Percentiles rank a stretch among this genome's conserved stretches.
These are phyloP conservation scores for Dicrostonyx torquatus DNA, from an alignment of 2,797 vertebrate genomes.

Conservation along the genomic window DNA sequence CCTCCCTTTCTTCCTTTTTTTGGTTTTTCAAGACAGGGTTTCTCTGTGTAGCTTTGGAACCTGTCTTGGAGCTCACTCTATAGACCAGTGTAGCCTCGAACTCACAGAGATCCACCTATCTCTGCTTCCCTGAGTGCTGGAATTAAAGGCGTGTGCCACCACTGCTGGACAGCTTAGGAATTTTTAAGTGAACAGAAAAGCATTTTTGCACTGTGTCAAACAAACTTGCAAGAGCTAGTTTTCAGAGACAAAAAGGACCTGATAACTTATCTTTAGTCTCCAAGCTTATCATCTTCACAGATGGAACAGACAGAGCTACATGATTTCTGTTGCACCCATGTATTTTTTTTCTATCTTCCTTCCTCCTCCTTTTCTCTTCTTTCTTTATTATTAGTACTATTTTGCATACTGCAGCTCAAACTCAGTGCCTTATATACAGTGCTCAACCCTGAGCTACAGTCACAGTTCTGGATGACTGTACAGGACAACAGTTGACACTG, in stretches of 20 bases:
- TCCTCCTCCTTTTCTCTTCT: background rate
- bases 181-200: constrained; percentile 18
- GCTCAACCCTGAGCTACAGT: background rate
- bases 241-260: background rate
- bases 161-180: background rate
- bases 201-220: background rate
- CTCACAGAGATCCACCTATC: background rate
- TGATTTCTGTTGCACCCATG: background rate
- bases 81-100: background rate
- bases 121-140: background rate
- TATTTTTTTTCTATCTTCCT: background rate
- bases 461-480: background rate
- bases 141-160: background rate
- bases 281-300: background rate
- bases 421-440: background rate
- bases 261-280: constrained; percentile 14
- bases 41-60: background rate
- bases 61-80: background rate
- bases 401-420: background rate
- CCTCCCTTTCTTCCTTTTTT: too few species aligned
- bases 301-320: constrained; percentile 1
- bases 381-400: background rate
- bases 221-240: background rate
- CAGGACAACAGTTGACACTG: background rate
- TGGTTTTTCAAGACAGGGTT: background rate